A percentile compares a stretch with the other conserved stretches of the same genome.
Evolutionary conservation across 2,797 vertebrate genomes (phyloP).

Genomic region (Dromococcyx pavoninus): DNA sequence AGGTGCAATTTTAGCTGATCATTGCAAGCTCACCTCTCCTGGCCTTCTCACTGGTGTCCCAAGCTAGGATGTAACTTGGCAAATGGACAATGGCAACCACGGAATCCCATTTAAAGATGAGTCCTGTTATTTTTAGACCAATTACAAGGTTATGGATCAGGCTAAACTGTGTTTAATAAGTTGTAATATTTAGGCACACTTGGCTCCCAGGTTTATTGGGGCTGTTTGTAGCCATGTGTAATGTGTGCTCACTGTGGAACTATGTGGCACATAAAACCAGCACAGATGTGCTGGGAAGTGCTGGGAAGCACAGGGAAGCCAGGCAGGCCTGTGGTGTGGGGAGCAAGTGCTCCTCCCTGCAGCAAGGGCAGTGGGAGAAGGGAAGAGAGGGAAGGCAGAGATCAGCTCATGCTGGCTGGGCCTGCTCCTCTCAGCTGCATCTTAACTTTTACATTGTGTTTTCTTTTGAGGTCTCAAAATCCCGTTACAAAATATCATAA

Average conservation of each 20-base stretch:
- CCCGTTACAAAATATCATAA: constrained; percentile 51
- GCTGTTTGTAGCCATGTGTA: constrained; percentile 75
- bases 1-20: background rate
- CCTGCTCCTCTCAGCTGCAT: constrained; percentile 4
- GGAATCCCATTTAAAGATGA: constrained; percentile 21
- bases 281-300: constrained; percentile 65
- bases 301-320: background rate
- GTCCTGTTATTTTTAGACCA: constrained; percentile 58
- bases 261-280: constrained; percentile 66
- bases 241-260: constrained; percentile 66
- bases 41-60: background rate
- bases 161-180: constrained; percentile 69
- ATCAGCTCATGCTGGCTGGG: constrained; percentile 44
- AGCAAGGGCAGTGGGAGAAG: background rate
- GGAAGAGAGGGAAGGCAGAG: background rate
- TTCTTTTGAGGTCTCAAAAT: constrained; percentile 21
- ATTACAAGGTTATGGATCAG: constrained; percentile 51
- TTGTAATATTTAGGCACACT: constrained; percentile 64
- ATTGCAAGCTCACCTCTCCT: background rate
- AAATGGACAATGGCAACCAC: fast-evolving
- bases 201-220: constrained; percentile 72
- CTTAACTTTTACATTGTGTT: background rate
- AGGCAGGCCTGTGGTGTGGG: background rate
- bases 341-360: constrained; percentile 8
- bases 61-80: fast-evolving